Base-by-base conservation (phyloP, 1,140 invertebrate species). In the Dendrolimus kikuchii region DNA sequence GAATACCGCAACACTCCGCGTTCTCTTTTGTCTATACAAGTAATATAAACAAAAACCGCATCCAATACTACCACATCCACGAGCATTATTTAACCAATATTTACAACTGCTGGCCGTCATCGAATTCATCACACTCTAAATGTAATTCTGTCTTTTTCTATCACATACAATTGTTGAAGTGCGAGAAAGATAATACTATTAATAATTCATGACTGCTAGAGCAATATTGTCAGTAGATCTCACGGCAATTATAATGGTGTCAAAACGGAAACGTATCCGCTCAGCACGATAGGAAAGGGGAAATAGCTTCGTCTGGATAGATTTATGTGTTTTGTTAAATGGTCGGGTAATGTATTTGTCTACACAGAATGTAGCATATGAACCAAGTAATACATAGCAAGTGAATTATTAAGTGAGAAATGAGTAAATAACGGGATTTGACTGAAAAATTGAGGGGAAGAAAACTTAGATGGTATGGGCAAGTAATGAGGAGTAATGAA, bases 231-330 rank as follows among this genome's bases (percentile, higher is more conserved):
- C 23, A 23, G 23, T 23, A 23, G 23, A 23, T 23, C 23, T 23
- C 23, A 23, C 23, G 23, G 23, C 23, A 23, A 23, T 23, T 23
- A 23, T 23, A 23, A 23, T 23, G 53, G 67, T 74, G 73, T 74
- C 68, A 75, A 77, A 74, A 68, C 75, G 79, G 79, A 82, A 74
- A 69, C 53, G 56, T 68, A 68, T 68, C 66, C 66, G 68, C 41
- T 53, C 46, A 53, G 42, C 49, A 49, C 45, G 37, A 9, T 7
- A 55, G 41, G 36, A 23, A 40, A 45, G 43, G 23, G 23, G n/a
- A 9, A n/a, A 5, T 5, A 5, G 43, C 43, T 5, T 45, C 23
- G n/a, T 45, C n/a, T 45, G n/a, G 5, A 45, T 23, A 45, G 5
- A 45, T 45, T 45, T 45, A 45, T 45, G 43, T n/a, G 43, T n/a